Percentiles rank a stretch among this genome's conserved stretches.
Conservation (phyloP, 1,140 invertebrate species). For the Paramacrobiotus metropolitanus region DNA sequence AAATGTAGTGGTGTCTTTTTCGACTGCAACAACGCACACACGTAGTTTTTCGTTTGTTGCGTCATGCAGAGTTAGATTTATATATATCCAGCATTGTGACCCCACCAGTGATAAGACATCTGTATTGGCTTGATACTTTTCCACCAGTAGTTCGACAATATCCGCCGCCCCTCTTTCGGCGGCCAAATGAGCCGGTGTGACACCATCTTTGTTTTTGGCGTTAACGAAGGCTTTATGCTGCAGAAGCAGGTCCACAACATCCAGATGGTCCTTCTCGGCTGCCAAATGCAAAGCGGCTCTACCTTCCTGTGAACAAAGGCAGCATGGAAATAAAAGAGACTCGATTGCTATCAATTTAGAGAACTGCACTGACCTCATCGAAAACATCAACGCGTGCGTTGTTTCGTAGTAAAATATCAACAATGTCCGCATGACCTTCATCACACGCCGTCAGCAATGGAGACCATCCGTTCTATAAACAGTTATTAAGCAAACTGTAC, state of each 20-base stretch:
- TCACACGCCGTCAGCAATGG: conserved; percentile 68
- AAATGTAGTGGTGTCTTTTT: conserved; percentile 34
- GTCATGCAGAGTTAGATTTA: conserved; percentile 13
- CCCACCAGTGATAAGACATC: conserved; percentile 77
- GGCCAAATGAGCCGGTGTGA: conserved; percentile 10
- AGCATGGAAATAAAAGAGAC: conserved; percentile 7
- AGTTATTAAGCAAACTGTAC: too few relatives aligned
- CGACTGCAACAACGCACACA: conserved; percentile 30
- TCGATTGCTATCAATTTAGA: too few relatives aligned
- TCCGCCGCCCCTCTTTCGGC: conserved; percentile 80
- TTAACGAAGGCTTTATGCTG: conserved; percentile 67
- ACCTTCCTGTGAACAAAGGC: too few relatives aligned
- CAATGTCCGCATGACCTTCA: conserved; percentile 26
- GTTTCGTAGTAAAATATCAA: conserved; percentile 32
- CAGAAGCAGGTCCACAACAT: conserved; percentile 80
- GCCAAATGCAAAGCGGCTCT: conserved; percentile 81
- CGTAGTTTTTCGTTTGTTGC: conserved; percentile 30
- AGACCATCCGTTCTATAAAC: conserved; percentile 68
- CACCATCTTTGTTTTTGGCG: conserved; percentile 5
- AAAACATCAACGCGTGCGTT: conserved; percentile 95
- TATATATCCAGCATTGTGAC: too few relatives aligned
- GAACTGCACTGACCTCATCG: too few relatives aligned
- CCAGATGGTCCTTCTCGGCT: conserved; percentile 26
- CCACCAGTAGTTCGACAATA: conserved; percentile 61
- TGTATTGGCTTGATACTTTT: conserved; percentile 75